Conservation (phyloP, 2,888 invertebrate species). For the Caenorhabditis auriculariae region DNA sequence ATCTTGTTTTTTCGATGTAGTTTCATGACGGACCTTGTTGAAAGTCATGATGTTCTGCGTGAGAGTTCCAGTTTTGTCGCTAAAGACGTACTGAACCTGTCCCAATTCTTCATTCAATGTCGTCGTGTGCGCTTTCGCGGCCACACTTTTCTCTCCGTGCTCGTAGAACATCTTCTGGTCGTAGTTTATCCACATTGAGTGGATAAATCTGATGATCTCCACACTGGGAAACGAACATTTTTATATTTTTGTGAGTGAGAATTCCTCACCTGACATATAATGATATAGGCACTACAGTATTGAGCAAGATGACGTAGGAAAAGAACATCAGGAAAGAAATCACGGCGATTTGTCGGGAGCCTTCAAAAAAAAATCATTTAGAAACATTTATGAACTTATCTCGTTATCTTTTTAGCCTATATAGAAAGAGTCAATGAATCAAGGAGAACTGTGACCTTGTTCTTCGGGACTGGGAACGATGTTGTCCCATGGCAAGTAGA, state of each 20-base stretch:
- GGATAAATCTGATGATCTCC: conserved; percentile 91
- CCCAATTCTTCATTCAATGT: conserved; percentile 84
- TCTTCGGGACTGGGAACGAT: conserved; percentile 32
- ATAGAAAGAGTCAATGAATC: too few species aligned
- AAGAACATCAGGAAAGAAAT: conserved; percentile 96
- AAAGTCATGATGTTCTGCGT: conserved; percentile 99
- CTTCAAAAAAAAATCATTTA: too few species aligned
- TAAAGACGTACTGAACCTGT: conserved; percentile 93
- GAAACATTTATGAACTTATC: too few species aligned
- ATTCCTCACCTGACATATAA: conserved; percentile 84
- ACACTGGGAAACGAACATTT: conserved; percentile 67
- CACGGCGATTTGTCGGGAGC: conserved; percentile 70
- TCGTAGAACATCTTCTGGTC: conserved; percentile 95
- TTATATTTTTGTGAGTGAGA: background rate
- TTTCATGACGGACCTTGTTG: too few species aligned
- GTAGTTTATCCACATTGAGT: conserved; percentile 98
- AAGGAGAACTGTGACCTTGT: too few species aligned
- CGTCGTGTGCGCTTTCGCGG: conserved; percentile 83
- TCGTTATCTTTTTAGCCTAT: too few species aligned
- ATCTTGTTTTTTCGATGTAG: too few species aligned
- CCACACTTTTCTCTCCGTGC: conserved; percentile 51
- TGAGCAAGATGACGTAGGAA: conserved; percentile 97
- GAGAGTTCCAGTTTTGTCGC: conserved; percentile 97
- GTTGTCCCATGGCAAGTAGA: conserved; percentile 61
- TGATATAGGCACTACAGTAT: conserved; percentile 99